phyloP scores from a whole-genome alignment of 2,113 vertebrate genomes.

The Craseonycteris thonglongyai region DNA sequence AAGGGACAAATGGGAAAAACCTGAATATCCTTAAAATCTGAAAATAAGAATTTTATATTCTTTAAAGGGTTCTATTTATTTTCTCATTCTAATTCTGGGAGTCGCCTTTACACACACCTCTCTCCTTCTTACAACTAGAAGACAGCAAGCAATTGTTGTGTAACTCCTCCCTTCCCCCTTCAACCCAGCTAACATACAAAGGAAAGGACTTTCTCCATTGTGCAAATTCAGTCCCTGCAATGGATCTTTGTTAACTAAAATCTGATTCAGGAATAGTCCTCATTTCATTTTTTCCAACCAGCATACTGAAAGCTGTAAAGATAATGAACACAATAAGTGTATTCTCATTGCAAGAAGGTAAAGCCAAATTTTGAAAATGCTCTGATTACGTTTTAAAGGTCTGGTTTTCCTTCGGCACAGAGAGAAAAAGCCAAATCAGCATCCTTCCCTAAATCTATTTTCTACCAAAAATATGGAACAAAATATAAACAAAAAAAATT shows the following conservation, averaged over 20 bases:
- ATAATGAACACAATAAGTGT: conserved; percentile 32
- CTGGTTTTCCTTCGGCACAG: conserved; percentile 21
- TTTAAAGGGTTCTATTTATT: conserved; percentile 23
- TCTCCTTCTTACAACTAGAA: conserved; percentile 41
- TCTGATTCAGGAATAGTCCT: neutral
- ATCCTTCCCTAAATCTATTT: neutral
- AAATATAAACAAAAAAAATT: conserved; percentile 68
- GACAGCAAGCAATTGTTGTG: conserved; percentile 49
- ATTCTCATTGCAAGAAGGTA: conserved; percentile 34
- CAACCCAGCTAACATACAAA: conserved; percentile 77
- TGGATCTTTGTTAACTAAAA: conserved; percentile 56
- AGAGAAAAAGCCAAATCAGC: neutral
- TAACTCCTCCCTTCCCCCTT: conserved; percentile 74
- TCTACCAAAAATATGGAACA: conserved; percentile 16
- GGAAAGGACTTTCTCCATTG: conserved; percentile 74
- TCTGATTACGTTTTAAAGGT: conserved; percentile 6
- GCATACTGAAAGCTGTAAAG: conserved; percentile 8
- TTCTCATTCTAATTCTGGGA: neutral
- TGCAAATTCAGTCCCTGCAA: conserved; percentile 65
- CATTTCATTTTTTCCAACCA: conserved; percentile 10
- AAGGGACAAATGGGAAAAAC: conserved; percentile 74
- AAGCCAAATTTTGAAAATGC: conserved; percentile 35
- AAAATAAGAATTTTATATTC: conserved; percentile 38
- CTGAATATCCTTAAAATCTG: conserved; percentile 47
- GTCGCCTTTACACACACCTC: neutral